A percentile compares a stretch with the other conserved stretches of the same genome.
Conservation (phyloP, 2,888 invertebrate genomes). For the Ditula angustiorana region DNA sequence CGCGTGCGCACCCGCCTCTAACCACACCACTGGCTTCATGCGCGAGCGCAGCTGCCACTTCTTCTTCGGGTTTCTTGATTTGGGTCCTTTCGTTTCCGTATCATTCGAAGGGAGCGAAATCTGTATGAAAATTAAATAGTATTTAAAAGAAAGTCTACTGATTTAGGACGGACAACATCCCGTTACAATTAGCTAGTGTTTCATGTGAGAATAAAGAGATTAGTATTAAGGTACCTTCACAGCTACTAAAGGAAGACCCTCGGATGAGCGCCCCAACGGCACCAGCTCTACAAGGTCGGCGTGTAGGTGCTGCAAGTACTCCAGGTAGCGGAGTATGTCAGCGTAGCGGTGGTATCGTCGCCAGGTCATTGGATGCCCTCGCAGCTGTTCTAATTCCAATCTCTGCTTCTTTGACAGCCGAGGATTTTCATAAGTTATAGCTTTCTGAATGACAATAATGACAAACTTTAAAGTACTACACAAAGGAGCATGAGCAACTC, state of each 20-base stretch:
- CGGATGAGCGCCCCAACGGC: slow-evolving; percentile 90
- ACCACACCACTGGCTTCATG: slow-evolving; percentile 90
- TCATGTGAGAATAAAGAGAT: neutral
- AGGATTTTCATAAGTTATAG: slow-evolving; percentile 88
- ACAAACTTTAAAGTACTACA: neutral
- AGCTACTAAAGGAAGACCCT: slow-evolving; percentile 89
- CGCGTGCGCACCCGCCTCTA: slow-evolving; percentile 92
- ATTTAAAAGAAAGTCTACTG: too few relatives aligned
- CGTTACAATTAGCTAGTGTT: too few relatives aligned
- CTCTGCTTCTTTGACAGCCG: slow-evolving; percentile 87
- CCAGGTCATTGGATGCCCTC: slow-evolving; percentile 89
- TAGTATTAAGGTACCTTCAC: slow-evolving; percentile 88
- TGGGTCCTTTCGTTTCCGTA: slow-evolving; percentile 50
- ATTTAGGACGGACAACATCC: too few relatives aligned
- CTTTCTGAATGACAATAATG: slow-evolving; percentile 76
- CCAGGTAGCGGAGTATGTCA: slow-evolving; percentile 89
- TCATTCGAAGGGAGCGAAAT: slow-evolving; percentile 71
- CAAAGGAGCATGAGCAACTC: neutral
- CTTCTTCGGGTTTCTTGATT: slow-evolving; percentile 64
- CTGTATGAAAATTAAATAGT: slow-evolving; percentile 49
- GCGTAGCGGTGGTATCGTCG: slow-evolving; percentile 89
- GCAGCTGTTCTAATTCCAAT: slow-evolving; percentile 82
- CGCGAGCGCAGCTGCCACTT: slow-evolving; percentile 77
- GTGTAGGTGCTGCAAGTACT: slow-evolving; percentile 87
- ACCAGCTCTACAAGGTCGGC: slow-evolving; percentile 88